Base-by-base conservation (phyloP, 2,888 invertebrate species). In the Chrysolina oricalcia region DNA sequence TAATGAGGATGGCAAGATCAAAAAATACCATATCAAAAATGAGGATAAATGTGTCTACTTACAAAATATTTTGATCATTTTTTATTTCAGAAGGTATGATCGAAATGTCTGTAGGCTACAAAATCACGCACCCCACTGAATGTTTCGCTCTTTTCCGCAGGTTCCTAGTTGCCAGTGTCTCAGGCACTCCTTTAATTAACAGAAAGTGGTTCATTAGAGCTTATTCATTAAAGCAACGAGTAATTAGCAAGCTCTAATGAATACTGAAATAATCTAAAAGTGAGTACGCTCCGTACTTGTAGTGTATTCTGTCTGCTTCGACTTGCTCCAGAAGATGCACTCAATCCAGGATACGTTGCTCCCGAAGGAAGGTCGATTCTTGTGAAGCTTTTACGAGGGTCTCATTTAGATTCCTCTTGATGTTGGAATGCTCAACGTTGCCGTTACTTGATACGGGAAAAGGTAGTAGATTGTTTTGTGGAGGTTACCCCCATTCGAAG, bases 151-250 rank as follows among this genome's bases (percentile, higher is more conserved):
- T 86, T 86, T 83, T 87, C 86, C 83, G 81, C 81, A 83, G 84
- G 84, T 85, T 86, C 85, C 86, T 86, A 86, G 86, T 85, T 85
- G 85, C 81, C 85, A 85, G 85, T 86, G 85, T 87, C 86, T 87
- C 85, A 84, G 87, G 86, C 87, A 87, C 87, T 87, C 87, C 94
- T 94, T 94, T 94, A 94, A 94, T 94, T 94, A 94, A 94, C 94
- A 94, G 93, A 94, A 94, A 94, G 94, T 94, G 94, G 94, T 94
- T 94, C 94, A 94, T 94, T 94, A 94, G 94, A 93, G 94, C 93
- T 94, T 94, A 94, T 94, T 94, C 94, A 94, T 94, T 94, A 94
- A 93, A 94, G 94, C 93, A 93, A 93, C 93, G 93, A 93, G 94
- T 94, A 94, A 94, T 94, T 94, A 94, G 94, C 93, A 93, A 94